Conservation (phyloP, 2,888 invertebrate genomes). For the Pristionchus fissidentatus region DNA sequence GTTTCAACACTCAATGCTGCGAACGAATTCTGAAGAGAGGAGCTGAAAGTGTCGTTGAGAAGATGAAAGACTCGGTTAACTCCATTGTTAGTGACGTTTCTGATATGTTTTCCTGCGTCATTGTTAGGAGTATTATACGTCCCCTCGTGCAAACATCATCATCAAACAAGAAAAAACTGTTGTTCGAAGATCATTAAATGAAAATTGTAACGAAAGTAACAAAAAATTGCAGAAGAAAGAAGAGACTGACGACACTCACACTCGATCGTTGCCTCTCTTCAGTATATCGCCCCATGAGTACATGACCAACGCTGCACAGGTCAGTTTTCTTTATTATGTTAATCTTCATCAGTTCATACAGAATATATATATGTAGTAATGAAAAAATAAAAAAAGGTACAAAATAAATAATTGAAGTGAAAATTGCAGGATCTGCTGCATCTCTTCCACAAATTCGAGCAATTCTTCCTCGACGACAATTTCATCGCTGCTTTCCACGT, state of each 20-base stretch:
- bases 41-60: slow-evolving; percentile 41
- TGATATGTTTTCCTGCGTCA: not conserved
- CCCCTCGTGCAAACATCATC: no score
- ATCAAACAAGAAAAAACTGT: not conserved
- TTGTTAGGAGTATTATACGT: no score
- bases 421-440: slow-evolving; percentile 51
- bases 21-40: slow-evolving; percentile 40
- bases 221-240: slow-evolving; percentile 41
- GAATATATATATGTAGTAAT: not conserved
- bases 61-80: slow-evolving; percentile 22
- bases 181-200: not conserved
- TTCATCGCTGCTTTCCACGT: slow-evolving; percentile 50
- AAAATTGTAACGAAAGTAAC: no score
- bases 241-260: slow-evolving; percentile 44
- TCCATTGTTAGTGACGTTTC: slow-evolving; percentile 39
- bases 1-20: slow-evolving; percentile 40
- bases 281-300: slow-evolving; percentile 53
- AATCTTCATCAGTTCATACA: not conserved
- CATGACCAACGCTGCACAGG: slow-evolving; percentile 53
- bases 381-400: not conserved
- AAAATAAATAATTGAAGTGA: not conserved
- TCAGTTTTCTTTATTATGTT: not conserved
- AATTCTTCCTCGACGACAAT: slow-evolving; percentile 53
- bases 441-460: slow-evolving; percentile 53
- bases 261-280: slow-evolving; percentile 47